A percentile compares a stretch with the other conserved stretches of the same genome.
phyloP scores from a whole-genome alignment of 2,797 vertebrate genomes.

The Enteromius argenteus region DNA sequence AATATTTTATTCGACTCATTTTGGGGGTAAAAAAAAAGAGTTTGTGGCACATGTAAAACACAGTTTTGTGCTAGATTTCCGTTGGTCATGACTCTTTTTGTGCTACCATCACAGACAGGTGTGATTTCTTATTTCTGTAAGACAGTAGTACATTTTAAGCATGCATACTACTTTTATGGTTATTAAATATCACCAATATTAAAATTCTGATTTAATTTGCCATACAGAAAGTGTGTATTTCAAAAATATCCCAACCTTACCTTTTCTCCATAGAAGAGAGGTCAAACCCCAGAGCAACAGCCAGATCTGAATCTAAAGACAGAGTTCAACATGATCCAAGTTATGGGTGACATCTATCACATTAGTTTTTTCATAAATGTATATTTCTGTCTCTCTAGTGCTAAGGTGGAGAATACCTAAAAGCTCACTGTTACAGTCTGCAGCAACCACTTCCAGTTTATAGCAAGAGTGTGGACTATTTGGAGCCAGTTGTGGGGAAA shows the following conservation, averaged over 20 bases:
- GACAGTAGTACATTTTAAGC: not conserved
- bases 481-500: conserved; percentile 77
- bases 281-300: conserved; percentile 77
- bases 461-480: conserved; percentile 74
- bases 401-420: conserved; percentile 71
- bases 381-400: not conserved
- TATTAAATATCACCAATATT: not conserved
- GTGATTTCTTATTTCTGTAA: not conserved
- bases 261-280: conserved; percentile 83
- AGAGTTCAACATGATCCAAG: not conserved
- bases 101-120: not conserved
- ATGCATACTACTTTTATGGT: not conserved
- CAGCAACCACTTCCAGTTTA: conserved; percentile 82
- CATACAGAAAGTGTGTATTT: not conserved
- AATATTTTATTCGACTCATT: not conserved
- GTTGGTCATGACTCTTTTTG: not conserved
- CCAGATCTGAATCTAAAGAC: conserved; percentile 72
- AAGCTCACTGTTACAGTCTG: conserved; percentile 78
- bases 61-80: too few species aligned
- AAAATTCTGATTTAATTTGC: not conserved
- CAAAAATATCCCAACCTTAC: conserved; percentile 56
- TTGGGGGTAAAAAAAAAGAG: not conserved
- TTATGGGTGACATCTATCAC: not conserved
- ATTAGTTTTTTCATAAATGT: not conserved
- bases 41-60: not conserved